phyloP scores from a whole-genome alignment of 2,113 vertebrate genomes.

The Sceloporus undulatus region DNA sequence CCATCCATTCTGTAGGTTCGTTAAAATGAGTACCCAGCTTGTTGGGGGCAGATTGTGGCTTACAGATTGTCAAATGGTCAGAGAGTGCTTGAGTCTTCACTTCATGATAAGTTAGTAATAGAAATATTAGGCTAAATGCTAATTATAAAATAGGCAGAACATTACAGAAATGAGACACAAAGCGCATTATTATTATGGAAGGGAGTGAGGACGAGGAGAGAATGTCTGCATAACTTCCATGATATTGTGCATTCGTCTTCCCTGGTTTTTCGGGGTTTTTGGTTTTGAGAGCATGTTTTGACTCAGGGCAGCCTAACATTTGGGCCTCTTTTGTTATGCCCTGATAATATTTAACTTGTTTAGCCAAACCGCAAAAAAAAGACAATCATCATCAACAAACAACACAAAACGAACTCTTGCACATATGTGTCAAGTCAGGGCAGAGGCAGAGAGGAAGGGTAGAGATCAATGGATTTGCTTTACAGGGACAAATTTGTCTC shows the following conservation, averaged over 20 bases:
- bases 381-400: not conserved
- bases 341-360: slow-evolving; percentile 40
- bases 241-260: slow-evolving; percentile 9
- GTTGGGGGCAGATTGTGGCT: too few species aligned
- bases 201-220: not conserved
- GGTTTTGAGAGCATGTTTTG: slow-evolving; percentile 21
- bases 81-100: too few species aligned
- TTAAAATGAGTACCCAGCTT: too few species aligned
- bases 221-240: not conserved
- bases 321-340: slow-evolving; percentile 22
- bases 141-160: not conserved
- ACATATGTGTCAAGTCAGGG: slow-evolving; percentile 15
- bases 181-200: not conserved
- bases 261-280: not conserved
- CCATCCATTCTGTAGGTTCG: too few species aligned
- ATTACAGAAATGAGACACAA: not conserved
- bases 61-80: too few species aligned
- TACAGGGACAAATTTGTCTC: slow-evolving; percentile 30
- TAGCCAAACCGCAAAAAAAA: slow-evolving; percentile 14
- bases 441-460: slow-evolving; percentile 46
- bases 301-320: not conserved
- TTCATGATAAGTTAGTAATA: too few species aligned
- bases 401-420: slow-evolving; percentile 2
- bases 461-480: slow-evolving; percentile 42
- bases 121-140: not conserved